These are phyloP conservation scores for Sphenopsis melanotis DNA, from an alignment of 2,797 vertebrate species.

Conservation along the genomic window DNA sequence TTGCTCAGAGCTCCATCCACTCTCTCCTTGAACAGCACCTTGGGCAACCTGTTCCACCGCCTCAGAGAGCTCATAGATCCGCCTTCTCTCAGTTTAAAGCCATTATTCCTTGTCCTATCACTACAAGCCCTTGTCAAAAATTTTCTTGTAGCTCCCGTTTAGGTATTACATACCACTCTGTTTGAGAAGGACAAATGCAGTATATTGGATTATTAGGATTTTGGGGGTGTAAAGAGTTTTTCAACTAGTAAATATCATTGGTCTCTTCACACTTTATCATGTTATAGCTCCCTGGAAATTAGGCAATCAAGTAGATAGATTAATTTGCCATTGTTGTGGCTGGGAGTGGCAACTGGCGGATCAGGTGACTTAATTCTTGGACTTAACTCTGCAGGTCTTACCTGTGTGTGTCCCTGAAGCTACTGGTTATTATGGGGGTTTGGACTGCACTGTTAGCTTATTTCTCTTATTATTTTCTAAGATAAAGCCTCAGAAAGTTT, in stretches of 20 bases:
- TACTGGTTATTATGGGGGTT: background rate
- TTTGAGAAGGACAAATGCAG: background rate
- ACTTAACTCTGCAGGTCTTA: background rate
- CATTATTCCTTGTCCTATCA: background rate
- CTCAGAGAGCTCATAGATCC: background rate
- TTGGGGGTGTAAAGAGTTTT: background rate
- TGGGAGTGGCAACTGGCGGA: background rate
- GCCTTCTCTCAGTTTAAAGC: background rate
- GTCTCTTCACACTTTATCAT: background rate
- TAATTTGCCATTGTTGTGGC: background rate
- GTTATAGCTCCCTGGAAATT: background rate
- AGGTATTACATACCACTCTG: background rate
- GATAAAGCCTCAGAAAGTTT: background rate
- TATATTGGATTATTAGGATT: background rate
- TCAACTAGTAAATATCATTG: background rate
- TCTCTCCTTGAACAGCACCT: background rate
- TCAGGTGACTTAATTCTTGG: background rate
- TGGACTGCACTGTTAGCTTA: background rate
- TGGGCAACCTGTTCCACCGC: background rate
- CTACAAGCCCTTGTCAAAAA: background rate
- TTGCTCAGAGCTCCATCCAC: background rate
- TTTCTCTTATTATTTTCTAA: background rate
- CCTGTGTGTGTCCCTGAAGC: background rate
- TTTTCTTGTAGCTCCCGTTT: rapidly evolving
- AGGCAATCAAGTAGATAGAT: background rate